Evolutionary conservation across 2,113 vertebrate genomes (phyloP), one percentile per base, ranked within the genome.

Genomic region (Mugil cephalus): DNA sequence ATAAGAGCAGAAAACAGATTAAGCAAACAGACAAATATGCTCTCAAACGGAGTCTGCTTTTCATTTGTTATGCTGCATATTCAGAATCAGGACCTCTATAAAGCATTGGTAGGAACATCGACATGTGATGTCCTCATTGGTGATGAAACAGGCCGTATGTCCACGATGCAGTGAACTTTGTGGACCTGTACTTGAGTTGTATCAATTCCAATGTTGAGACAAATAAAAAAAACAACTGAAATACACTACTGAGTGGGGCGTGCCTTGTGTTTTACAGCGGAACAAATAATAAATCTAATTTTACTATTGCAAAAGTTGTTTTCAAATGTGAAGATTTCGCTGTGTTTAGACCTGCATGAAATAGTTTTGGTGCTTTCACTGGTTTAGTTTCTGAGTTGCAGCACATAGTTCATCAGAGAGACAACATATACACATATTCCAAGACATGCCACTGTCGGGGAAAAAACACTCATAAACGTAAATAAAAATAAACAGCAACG

Each of bases 141-240:
- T 58, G 50, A 30, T 45, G 24, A 34, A 35, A 75, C 47, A 69
- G 50, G n/a, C 45, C n/a, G 1, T 60, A 21, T 72, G 39, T 72
- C 36, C 64, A 50, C 18, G 17, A 52, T 15, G 48, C 38, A 65
- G 45, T 61, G 34, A 65, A 59, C 8, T 39, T 68, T 3, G 38
- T 84, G 59, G 51, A 74, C 43, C 17, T 74, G 24, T 30, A 47
- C 56, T 61, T 64, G 42, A 72, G 43, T 77, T 76, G 35, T 56
- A 60, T 52, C 24, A 76, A 69, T 72, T 85, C 47, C 70, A 77
- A 69, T 67, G 63, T 39, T 63, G 54, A 67, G 56, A 87, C 64
- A 75, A 85, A 92, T 85, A 82, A 89, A 90, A 35, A 55, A 68
- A 52, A 35, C 14, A 70, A 72, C 7, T 19, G 0, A 65, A 80